A percentile compares a stretch with the other conserved stretches of the same genome.
Conservation (phyloP, 2,797 vertebrate genomes). For the Cuculus canorus region DNA sequence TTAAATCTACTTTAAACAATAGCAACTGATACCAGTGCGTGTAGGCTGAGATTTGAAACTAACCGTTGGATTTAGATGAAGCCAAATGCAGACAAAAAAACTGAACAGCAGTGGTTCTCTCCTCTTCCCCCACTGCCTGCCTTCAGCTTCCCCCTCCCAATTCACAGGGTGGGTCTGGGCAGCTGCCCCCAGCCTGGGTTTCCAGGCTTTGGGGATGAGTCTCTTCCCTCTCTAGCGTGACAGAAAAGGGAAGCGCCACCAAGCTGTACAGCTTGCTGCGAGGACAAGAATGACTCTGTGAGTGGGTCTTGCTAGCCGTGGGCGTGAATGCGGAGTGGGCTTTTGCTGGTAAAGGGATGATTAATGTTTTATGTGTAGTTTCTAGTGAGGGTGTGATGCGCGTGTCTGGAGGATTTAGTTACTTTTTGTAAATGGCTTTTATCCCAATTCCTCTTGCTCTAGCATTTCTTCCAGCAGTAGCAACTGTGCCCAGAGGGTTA, state of each 20-base stretch:
- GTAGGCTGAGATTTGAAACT: slow-evolving; percentile 61
- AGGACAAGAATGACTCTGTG: neutral
- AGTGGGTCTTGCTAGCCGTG: neutral
- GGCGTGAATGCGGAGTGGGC: neutral
- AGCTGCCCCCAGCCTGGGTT: neutral
- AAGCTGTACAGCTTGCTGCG: neutral
- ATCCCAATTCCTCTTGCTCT: neutral
- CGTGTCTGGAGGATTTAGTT: neutral
- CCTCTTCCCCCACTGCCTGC: neutral
- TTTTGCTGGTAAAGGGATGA: neutral
- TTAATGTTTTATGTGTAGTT: neutral
- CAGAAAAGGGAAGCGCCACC: neutral
- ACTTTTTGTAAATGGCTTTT: neutral
- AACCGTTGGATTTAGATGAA: slow-evolving; percentile 37
- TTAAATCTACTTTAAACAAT: slow-evolving; percentile 68
- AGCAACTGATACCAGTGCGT: slow-evolving; percentile 30
- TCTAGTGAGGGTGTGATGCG: neutral
- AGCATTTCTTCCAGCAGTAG: neutral
- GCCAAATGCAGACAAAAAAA: slow-evolving; percentile 13
- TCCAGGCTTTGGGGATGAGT: neutral
- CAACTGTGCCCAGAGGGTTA: neutral
- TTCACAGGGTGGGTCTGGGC: accelerated
- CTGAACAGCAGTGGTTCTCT: neutral
- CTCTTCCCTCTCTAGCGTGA: neutral
- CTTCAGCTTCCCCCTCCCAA: neutral